phyloP scores from a whole-genome alignment of 2,888 invertebrate species.

The Xestobium rufovillosum region DNA sequence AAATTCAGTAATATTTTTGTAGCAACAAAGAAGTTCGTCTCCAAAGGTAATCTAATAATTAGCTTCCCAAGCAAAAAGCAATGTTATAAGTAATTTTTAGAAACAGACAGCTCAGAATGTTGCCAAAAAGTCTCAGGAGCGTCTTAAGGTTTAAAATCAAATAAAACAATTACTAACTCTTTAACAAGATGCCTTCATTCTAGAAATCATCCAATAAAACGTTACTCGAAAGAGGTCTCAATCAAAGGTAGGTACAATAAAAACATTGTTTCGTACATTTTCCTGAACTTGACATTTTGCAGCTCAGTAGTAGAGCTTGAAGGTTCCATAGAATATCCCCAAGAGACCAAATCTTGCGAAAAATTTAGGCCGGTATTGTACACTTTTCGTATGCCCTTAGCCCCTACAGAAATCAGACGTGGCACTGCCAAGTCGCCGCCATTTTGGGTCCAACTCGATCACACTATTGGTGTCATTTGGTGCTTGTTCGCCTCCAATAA shows the following conservation, averaged over 20 bases:
- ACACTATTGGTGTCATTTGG: slow-evolving; percentile 43
- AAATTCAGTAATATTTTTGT: no score
- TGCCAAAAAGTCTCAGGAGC: no score
- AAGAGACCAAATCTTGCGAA: slow-evolving; percentile 15
- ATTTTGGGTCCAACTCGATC: slow-evolving; percentile 40
- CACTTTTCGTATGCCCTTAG: slow-evolving; percentile 34
- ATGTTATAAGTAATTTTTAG: no score
- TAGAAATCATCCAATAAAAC: slow-evolving; percentile 1
- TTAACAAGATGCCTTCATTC: background rate
- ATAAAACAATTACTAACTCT: no score
- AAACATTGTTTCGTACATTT: background rate
- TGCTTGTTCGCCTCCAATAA: slow-evolving; percentile 35
- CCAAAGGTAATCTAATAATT: no score
- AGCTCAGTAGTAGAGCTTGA: no score
- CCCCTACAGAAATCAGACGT: slow-evolving; percentile 23
- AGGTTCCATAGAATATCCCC: background rate
- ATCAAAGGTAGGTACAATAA: slow-evolving; percentile 1
- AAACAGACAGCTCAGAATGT: no score
- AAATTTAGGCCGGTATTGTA: slow-evolving; percentile 35
- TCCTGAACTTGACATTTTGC: background rate
- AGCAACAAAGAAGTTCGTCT: no score
- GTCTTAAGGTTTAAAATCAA: no score
- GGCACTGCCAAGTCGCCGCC: slow-evolving; percentile 36
- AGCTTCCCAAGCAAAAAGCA: no score
- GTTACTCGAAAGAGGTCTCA: background rate